A percentile compares a stretch with the other conserved stretches of the same genome.
These are phyloP conservation scores for Pipra filicauda DNA, from an alignment of 2,113 vertebrate species.

Conservation along the genomic window DNA sequence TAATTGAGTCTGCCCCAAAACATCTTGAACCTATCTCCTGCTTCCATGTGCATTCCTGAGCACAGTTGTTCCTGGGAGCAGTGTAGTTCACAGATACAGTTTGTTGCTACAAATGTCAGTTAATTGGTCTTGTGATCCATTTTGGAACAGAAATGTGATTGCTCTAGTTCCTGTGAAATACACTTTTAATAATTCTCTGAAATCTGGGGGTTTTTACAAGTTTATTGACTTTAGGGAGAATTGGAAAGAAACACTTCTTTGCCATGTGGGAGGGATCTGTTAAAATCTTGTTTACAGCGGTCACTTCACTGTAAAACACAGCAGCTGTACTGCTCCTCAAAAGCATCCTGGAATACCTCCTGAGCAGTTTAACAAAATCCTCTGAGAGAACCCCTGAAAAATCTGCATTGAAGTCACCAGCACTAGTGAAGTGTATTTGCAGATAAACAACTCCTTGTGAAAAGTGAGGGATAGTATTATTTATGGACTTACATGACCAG, in stretches of 20 bases:
- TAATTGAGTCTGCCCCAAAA: slow-evolving; percentile 66
- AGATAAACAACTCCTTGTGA: not conserved
- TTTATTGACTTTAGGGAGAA: not conserved
- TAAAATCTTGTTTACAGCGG: not conserved
- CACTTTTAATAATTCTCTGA: not conserved
- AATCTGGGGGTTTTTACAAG: not conserved
- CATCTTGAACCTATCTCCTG: slow-evolving; percentile 78
- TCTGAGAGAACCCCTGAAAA: slow-evolving; percentile 19
- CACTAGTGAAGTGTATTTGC: not conserved
- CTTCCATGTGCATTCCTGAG: slow-evolving; percentile 55
- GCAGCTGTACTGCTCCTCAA: not conserved
- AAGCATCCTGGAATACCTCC: not conserved
- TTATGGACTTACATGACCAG: not conserved
- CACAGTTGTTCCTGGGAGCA: slow-evolving; percentile 35
- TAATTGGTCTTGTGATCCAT: not conserved
- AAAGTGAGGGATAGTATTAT: not conserved
- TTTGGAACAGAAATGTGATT: not conserved
- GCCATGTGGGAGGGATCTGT: not conserved
- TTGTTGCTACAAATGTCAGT: not conserved
- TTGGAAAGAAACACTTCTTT: not conserved
- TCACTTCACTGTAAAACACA: not conserved
- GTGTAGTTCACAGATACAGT: slow-evolving; percentile 35
- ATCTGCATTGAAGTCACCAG: not conserved
- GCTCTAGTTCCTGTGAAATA: not conserved
- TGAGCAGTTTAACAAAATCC: not conserved